phyloP scores from a whole-genome alignment of 2,113 vertebrate species.

The Hippocampus abdominalis region DNA sequence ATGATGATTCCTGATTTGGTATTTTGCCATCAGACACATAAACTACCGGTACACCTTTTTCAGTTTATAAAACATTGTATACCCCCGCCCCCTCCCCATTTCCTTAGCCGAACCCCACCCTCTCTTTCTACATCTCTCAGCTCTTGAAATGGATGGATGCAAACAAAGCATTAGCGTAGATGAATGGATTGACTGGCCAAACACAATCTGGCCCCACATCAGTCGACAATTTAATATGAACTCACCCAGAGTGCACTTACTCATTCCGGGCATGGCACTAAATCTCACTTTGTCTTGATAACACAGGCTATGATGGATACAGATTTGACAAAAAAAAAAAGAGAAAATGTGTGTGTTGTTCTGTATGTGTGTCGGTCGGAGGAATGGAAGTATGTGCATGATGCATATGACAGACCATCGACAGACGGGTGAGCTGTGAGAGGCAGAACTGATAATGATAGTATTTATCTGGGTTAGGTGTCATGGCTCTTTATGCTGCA shows the following conservation, averaged over 20 bases:
- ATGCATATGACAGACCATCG: slow-evolving; percentile 55
- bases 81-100: neutral
- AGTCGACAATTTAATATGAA: slow-evolving; percentile 63
- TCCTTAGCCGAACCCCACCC: slow-evolving; percentile 18
- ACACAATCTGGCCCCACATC: slow-evolving; percentile 65
- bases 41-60: neutral
- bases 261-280: slow-evolving; percentile 40
- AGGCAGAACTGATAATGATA: slow-evolving; percentile 60
- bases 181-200: slow-evolving; percentile 58
- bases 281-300: slow-evolving; percentile 63
- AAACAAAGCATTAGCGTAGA: slow-evolving; percentile 55
- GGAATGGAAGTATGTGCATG: slow-evolving; percentile 40
- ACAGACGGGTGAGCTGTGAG: slow-evolving; percentile 57
- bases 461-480: slow-evolving; percentile 69
- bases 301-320: slow-evolving; percentile 52
- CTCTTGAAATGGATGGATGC: slow-evolving; percentile 46
- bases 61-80: neutral
- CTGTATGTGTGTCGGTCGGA: slow-evolving; percentile 16
- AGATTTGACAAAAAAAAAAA: slow-evolving; percentile 40
- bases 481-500: slow-evolving; percentile 52
- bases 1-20: neutral
- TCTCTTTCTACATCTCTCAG: slow-evolving; percentile 30
- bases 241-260: slow-evolving; percentile 49
- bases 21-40: neutral
- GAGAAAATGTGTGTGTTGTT: slow-evolving; percentile 7